Evolutionary conservation across 2,113 vertebrate species (phyloP).

Genomic region (Xiphorhynchus elegans): DNA sequence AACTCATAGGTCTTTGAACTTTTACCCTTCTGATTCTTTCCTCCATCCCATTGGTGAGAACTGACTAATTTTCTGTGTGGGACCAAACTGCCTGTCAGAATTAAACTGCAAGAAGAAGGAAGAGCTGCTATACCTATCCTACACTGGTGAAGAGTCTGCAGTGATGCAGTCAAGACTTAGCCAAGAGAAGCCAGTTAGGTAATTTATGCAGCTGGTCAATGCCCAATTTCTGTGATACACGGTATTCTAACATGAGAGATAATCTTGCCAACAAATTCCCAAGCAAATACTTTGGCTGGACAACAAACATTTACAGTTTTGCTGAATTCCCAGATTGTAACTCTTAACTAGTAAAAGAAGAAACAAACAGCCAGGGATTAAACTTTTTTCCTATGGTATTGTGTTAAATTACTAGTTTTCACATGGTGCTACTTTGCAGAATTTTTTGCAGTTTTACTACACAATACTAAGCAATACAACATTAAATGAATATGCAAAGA

Average conservation of each 20-base stretch:
- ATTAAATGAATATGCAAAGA: neutral
- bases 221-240: neutral
- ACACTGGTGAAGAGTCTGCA: neutral
- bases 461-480: neutral
- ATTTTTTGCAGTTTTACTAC: neutral
- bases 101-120: neutral
- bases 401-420: neutral
- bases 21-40: neutral
- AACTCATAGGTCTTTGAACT: neutral
- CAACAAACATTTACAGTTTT: neutral
- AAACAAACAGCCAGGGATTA: neutral
- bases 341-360: neutral
- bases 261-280: neutral
- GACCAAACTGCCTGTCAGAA: neutral
- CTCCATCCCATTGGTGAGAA: accelerated
- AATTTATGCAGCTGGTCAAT: neutral
- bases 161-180: neutral
- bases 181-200: neutral
- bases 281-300: neutral
- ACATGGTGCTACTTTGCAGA: neutral
- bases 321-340: neutral
- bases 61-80: neutral
- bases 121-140: neutral
- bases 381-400: neutral
- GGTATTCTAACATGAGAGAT: neutral